Conservation (phyloP, 2,888 invertebrate species). For the Papilio demoleus region DNA sequence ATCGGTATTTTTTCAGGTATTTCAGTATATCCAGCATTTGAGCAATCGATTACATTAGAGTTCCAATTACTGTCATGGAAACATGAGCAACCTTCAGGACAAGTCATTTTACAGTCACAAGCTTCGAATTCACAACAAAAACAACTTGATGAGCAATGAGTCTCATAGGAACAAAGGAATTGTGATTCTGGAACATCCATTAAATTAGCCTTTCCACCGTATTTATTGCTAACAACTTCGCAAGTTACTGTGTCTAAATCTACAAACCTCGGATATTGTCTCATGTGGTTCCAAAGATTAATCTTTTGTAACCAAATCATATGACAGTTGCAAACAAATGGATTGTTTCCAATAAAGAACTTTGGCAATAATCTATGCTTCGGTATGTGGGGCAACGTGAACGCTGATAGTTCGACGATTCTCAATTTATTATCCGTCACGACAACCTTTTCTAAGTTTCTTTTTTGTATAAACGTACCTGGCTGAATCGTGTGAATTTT, state of each 20-base stretch:
- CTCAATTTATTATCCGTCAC: slow-evolving; percentile 89
- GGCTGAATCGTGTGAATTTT: slow-evolving; percentile 87
- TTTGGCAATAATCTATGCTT: slow-evolving; percentile 88
- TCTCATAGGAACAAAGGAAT: slow-evolving; percentile 91
- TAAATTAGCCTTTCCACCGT: slow-evolving; percentile 86
- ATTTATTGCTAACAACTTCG: slow-evolving; percentile 87
- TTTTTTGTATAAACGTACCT: slow-evolving; percentile 88
- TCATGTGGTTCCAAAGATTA: slow-evolving; percentile 88
- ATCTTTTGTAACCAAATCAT: slow-evolving; percentile 94
- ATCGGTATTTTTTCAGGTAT: slow-evolving; percentile 92
- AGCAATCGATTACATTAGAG: slow-evolving; percentile 92
- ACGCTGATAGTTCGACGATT: slow-evolving; percentile 88
- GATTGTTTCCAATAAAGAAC: slow-evolving; percentile 92
- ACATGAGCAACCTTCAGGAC: slow-evolving; percentile 92
- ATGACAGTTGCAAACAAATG: slow-evolving; percentile 92
- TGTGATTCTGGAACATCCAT: slow-evolving; percentile 88
- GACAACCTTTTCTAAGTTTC: slow-evolving; percentile 89
- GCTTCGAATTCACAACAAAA: slow-evolving; percentile 95
- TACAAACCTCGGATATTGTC: slow-evolving; percentile 90
- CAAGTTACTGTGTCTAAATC: slow-evolving; percentile 91
- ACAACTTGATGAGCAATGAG: slow-evolving; percentile 92
- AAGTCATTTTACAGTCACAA: slow-evolving; percentile 95
- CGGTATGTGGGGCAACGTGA: slow-evolving; percentile 86
- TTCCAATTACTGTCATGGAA: slow-evolving; percentile 93
- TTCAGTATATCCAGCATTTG: slow-evolving; percentile 87